Evolutionary conservation across 2,888 invertebrate genomes (phyloP).

Genomic region (Osedax frankpressi): DNA sequence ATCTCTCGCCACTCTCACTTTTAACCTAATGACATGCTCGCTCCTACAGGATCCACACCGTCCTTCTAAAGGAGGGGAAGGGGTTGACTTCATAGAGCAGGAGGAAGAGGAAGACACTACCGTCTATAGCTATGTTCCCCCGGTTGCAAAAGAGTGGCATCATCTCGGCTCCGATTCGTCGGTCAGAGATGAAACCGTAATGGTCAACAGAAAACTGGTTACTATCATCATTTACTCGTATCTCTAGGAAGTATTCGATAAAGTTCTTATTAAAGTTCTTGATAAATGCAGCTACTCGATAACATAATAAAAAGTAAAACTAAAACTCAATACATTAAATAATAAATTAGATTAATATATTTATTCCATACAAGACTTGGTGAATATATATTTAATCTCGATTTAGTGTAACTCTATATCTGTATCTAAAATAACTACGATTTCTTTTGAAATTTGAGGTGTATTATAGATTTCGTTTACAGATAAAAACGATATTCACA

Average conservation of each 20-base stretch:
- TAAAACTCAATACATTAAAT: too few species aligned
- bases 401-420: too few species aligned
- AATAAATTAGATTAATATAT: too few species aligned
- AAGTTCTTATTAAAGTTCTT: too few species aligned
- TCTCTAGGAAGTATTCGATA: too few species aligned
- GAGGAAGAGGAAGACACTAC: constrained; percentile 21
- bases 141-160: constrained; percentile 42
- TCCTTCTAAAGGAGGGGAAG: constrained; percentile 24
- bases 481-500: constrained; percentile 23
- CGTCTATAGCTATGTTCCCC: constrained; percentile 41
- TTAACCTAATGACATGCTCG: background rate
- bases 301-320: too few species aligned
- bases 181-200: constrained; percentile 38
- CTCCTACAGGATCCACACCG: constrained; percentile 4
- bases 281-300: too few species aligned
- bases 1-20: too few species aligned
- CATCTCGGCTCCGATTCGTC: constrained; percentile 44
- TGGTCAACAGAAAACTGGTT: constrained; percentile 28
- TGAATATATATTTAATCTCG: too few species aligned
- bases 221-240: too few species aligned
- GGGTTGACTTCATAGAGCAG: constrained; percentile 29
- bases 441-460: background rate
- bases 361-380: too few species aligned
- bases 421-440: background rate
- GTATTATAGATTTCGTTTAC: background rate